Conservation (phyloP, 2,113 vertebrate species). For the Meleagris gallopavo region DNA sequence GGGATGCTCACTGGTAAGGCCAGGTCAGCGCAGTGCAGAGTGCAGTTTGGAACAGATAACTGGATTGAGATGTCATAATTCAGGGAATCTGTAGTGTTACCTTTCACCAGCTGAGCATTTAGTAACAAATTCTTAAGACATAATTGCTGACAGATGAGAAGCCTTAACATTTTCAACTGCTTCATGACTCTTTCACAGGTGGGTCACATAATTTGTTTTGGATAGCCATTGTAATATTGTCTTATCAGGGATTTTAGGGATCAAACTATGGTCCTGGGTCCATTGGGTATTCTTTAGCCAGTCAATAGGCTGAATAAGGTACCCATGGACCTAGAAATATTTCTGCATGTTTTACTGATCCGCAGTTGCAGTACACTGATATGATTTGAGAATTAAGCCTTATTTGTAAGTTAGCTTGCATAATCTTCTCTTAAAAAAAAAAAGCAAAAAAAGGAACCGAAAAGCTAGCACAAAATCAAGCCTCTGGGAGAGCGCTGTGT, state of each 20-base stretch:
- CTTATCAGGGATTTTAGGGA: neutral
- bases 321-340: neutral
- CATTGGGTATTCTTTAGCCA: neutral
- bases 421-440: neutral
- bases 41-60: neutral
- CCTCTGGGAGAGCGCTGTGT: neutral
- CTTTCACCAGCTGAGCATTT: neutral
- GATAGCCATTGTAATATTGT: neutral
- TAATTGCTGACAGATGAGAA: neutral
- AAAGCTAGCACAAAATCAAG: neutral
- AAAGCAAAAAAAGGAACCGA: too few relatives aligned
- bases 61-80: neutral
- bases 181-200: neutral
- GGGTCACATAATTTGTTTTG: neutral
- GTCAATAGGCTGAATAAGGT: neutral
- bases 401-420: neutral
- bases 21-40: neutral
- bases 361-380: neutral
- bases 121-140: neutral
- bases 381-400: neutral
- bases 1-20: neutral
- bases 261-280: neutral
- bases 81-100: neutral
- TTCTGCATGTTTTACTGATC: neutral
- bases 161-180: neutral